Base-by-base conservation (phyloP, 2,797 vertebrate species). In the Stomatorhinus walkeri region DNA sequence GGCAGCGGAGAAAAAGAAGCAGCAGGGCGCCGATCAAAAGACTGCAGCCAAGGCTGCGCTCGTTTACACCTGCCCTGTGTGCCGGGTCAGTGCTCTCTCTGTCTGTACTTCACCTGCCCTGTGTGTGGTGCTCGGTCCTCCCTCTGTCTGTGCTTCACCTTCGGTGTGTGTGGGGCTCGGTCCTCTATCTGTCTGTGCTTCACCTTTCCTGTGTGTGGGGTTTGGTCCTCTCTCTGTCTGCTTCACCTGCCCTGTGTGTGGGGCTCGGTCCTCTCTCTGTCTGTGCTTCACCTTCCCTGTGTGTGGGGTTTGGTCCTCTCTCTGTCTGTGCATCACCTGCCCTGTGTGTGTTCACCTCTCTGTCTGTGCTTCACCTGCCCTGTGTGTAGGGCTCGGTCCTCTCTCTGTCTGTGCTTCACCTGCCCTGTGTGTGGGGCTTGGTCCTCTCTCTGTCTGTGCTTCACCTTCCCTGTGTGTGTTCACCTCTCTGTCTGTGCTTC, bases 1-100 rank as follows among this genome's bases (percentile, higher is more conserved):
- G 92, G 95, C 95, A 87, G 96, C 96, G 0, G 96, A 97, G 85
- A 97, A 97, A 94, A 97, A 97, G 93, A 97, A 97, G 89, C 87
- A 83, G 6, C 94, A 95, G 36, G 96, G 91, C 2, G 94, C 95
- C 1, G 96, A 97, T 92, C 96, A 97, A 94, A 97, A 97, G 91
- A 95, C 95, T 0, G 95, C 96, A 28, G 96, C 96, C 0, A 97
- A 95, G 91, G 96, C 94, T 0, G 96, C 96, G 0, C 94, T 97
- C 59, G 95, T 97, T 87, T 94, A 95, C 94, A 96, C 96, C 56
- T 97, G 96, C 90, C 96, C 96, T 0, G 96, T 97, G 85, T 97
- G 96, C 91, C 93, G 95, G 94, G 96, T 97, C 19, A 91, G 94
- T 90, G n/a, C 22, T 56, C 49, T 87, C 28, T 54, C 7, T 5